These are phyloP conservation scores for Rhea pennata DNA, from an alignment of 2,113 vertebrate species.

Conservation along the genomic window DNA sequence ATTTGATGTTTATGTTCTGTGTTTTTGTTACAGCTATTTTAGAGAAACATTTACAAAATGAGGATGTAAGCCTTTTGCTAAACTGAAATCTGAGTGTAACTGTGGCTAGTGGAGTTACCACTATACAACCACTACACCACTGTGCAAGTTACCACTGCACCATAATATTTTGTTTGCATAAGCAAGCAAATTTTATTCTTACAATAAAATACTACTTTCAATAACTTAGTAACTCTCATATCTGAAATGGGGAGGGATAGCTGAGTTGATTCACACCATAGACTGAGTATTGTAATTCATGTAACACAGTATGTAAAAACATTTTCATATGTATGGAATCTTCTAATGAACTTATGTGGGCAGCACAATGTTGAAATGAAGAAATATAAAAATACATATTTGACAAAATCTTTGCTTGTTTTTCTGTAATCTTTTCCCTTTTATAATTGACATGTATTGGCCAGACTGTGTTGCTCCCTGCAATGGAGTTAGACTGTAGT, in stretches of 20 bases:
- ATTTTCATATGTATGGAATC: background rate
- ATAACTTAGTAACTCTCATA: background rate
- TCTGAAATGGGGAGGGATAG: background rate
- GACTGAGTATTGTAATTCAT: background rate
- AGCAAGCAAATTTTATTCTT: background rate
- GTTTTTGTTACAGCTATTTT: background rate
- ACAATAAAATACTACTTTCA: background rate
- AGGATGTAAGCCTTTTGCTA: background rate
- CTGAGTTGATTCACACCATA: background rate
- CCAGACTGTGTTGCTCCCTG: background rate
- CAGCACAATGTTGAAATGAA: background rate
- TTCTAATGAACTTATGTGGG: background rate
- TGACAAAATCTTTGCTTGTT: background rate
- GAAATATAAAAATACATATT: background rate
- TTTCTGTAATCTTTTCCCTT: background rate
- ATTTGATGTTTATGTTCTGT: background rate
- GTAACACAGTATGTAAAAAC: background rate
- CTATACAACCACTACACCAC: background rate
- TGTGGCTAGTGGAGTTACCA: background rate
- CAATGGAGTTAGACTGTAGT: background rate
- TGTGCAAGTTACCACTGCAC: background rate
- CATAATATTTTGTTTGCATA: background rate
- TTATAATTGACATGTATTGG: background rate
- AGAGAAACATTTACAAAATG: background rate
- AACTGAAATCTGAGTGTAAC: background rate